phyloP scores from a whole-genome alignment of 1,140 invertebrate genomes.

The Zelostemma sp. region DNA sequence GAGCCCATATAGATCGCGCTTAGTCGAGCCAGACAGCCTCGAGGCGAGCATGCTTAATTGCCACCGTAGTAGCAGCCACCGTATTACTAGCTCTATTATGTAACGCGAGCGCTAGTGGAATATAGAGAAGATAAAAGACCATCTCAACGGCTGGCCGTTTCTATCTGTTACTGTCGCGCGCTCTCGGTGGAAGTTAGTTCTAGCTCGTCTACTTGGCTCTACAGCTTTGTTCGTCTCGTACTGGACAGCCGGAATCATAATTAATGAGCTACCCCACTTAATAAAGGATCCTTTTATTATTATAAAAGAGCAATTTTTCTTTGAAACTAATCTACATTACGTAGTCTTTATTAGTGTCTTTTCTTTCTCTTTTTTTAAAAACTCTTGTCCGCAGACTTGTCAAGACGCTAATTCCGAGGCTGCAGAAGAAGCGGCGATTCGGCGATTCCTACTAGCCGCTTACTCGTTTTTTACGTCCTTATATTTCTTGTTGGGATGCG shows the following conservation, averaged over 20 bases:
- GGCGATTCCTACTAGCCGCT: too few relatives aligned
- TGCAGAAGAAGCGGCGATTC: too few relatives aligned
- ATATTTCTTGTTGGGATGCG: background rate
- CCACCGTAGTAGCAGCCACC: slow-evolving; percentile 33
- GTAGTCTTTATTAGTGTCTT: too few relatives aligned
- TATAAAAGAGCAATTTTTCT: too few relatives aligned
- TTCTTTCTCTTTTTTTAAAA: too few relatives aligned
- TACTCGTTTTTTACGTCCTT: too few relatives aligned
- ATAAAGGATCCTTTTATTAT: too few relatives aligned
- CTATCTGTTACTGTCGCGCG: slow-evolving; percentile 20
- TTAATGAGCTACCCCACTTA: too few relatives aligned
- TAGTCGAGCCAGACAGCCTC: slow-evolving; percentile 43
- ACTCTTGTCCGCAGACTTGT: too few relatives aligned
- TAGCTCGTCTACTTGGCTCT: slow-evolving; percentile 21
- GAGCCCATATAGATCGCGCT: slow-evolving; percentile 24
- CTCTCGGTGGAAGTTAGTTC: slow-evolving; percentile 31
- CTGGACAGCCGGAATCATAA: too few relatives aligned
- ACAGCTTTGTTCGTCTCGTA: slow-evolving; percentile 8
- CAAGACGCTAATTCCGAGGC: too few relatives aligned
- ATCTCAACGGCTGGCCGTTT: slow-evolving; percentile 34
- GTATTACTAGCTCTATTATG: slow-evolving; percentile 45
- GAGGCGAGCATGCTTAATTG: slow-evolving; percentile 34
- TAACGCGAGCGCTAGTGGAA: slow-evolving; percentile 38
- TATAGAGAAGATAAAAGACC: slow-evolving; percentile 39
- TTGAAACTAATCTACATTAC: too few relatives aligned